Percentiles rank a stretch among this genome's conserved stretches.
Conservation (phyloP, 2,113 vertebrate species). For the Baryphthengus martii region DNA sequence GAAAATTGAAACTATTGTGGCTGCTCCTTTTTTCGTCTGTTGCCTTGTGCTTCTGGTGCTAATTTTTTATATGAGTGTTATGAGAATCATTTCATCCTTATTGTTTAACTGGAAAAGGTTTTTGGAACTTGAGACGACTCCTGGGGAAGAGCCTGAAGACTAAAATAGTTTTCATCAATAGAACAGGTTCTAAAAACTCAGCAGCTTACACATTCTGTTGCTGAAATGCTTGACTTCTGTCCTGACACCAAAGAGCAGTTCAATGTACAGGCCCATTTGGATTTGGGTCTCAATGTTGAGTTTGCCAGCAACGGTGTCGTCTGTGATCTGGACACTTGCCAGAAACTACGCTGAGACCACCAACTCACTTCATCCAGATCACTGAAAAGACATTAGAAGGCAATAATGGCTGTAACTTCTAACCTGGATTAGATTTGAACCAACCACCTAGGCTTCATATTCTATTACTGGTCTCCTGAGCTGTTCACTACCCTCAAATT, state of each 20-base stretch:
- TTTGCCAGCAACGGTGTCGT: background rate
- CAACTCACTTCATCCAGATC: slow-evolving; percentile 55
- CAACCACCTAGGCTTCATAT: slow-evolving; percentile 41
- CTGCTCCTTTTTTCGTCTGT: background rate
- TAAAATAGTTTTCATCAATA: background rate
- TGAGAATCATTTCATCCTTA: background rate
- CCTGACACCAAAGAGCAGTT: background rate
- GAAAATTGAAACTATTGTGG: background rate
- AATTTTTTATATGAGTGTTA: background rate
- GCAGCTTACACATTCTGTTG: background rate
- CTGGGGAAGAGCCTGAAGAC: background rate
- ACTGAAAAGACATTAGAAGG: slow-evolving; percentile 33
- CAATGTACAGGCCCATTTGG: background rate
- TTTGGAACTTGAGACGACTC: background rate
- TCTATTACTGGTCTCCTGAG: slow-evolving; percentile 41
- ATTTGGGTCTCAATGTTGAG: background rate
- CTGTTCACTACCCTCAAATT: background rate
- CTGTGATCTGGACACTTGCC: slow-evolving; percentile 20
- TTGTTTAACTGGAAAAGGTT: background rate
- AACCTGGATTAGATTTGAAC: slow-evolving; percentile 56
- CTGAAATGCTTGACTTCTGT: background rate
- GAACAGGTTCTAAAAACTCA: background rate
- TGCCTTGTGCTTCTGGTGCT: background rate
- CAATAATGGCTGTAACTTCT: slow-evolving; percentile 49
- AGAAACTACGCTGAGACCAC: slow-evolving; percentile 13